Evolutionary conservation across 2,888 invertebrate genomes (phyloP).

Genomic region (Oasisia sp.): DNA sequence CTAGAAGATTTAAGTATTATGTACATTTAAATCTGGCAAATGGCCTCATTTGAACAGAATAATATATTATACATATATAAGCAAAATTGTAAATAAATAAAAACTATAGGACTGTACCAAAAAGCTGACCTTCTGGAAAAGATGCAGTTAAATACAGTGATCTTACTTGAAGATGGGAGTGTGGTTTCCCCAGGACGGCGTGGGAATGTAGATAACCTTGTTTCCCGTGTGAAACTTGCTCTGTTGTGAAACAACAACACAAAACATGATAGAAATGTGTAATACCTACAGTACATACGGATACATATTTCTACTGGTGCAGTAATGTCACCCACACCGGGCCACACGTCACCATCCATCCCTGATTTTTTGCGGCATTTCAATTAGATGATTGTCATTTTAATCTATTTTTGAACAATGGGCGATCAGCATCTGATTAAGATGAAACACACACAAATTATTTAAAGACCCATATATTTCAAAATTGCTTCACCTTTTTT

Average conservation of each 20-base stretch:
- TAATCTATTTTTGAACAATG: background rate
- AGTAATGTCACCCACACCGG: background rate
- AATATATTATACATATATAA: too few species aligned
- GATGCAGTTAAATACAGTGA: background rate
- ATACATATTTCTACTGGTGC: background rate
- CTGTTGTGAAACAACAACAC: slow-evolving; percentile 44
- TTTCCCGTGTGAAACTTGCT: slow-evolving; percentile 69
- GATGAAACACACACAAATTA: too few species aligned
- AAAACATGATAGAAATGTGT: background rate
- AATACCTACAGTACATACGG: background rate
- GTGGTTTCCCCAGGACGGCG: slow-evolving; percentile 99
- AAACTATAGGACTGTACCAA: too few species aligned
- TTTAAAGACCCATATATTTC: too few species aligned
- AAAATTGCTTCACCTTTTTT: too few species aligned
- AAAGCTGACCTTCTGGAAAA: too few species aligned
- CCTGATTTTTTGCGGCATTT: background rate
- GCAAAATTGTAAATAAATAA: too few species aligned
- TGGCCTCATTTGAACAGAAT: too few species aligned
- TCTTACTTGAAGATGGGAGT: slow-evolving; percentile 85
- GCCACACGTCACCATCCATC: background rate
- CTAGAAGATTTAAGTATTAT: too few species aligned
- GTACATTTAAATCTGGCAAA: too few species aligned
- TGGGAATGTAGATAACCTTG: slow-evolving; percentile 86
- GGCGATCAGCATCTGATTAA: too few species aligned
- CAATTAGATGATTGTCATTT: background rate